Base-by-base conservation (phyloP, 2,888 invertebrate genomes). In the Masnerella sp. region DNA sequence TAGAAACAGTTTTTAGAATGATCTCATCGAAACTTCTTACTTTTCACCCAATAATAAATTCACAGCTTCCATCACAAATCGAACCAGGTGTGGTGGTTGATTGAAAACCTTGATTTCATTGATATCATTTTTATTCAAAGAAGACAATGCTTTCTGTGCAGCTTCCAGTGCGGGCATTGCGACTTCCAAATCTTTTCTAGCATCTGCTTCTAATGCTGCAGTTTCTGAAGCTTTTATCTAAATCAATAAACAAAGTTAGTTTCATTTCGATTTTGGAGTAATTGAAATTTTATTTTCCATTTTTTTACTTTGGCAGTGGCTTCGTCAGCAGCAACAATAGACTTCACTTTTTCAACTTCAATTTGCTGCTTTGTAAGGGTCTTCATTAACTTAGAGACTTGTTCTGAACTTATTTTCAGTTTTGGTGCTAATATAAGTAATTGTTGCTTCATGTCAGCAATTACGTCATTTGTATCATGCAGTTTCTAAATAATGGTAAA, bases 61-160 rank as follows among this genome's bases (percentile, higher is more conserved):
- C 7, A 97, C 94, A 5, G 96, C 93, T 87, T 97, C 97, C 96
- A 97, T 95, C 2, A 96, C 96, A 78, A 95, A 95, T 73, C 92
- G 92, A 4, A 97, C 96, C 5, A 97, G 88, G 12, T 92, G 91
- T 0, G 97, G 97, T 0, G 97, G 97, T 81, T 96, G 95, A 77
- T 93, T 93, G 84, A 96, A 96, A 0, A 95, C 96, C 82, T 94
- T 93, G 52, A 97, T 88, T 87, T 97, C 97, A 85, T 95, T 94
- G 58, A 97, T 96, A 83, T 97, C 97, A 30, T 92, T 94, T 85
- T 97, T 97, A 83, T 96, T 96, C 11, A 97, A 89, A 0, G 94
- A 90, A 82, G 95, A 94, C 0, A 97, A 89, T 0, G 97, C 96
- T 80, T 93, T 93, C 72, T 94, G 92, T 0, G 97, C 96, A 2